Conservation (phyloP, 92 coral and sea anemone genomes). For the Epizoanthus scotinus region DNA sequence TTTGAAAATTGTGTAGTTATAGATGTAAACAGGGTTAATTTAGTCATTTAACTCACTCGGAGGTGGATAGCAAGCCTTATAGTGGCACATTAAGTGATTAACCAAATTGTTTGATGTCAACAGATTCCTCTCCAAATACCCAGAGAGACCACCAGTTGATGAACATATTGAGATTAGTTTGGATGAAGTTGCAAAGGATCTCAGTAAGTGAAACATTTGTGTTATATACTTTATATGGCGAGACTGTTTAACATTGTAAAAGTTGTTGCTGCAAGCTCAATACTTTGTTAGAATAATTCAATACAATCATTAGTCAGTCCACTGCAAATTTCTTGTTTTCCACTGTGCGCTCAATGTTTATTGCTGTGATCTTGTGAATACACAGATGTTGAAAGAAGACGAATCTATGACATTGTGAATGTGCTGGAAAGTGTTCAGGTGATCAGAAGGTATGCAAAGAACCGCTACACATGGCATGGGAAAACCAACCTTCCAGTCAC, state of each 20-base stretch:
- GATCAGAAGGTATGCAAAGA: conserved; percentile 93
- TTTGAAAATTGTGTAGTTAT: no score
- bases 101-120: background rate
- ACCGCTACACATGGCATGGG: conserved; percentile 97
- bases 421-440: conserved; percentile 98
- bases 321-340: background rate
- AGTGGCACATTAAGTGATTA: conserved; percentile 7
- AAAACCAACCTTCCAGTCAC: conserved; percentile 86
- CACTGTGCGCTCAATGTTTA: background rate
- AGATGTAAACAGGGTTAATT: no score
- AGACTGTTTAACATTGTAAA: no score
- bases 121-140: conserved; percentile 95
- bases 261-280: no score
- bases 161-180: conserved; percentile 86
- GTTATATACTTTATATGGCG: no score
- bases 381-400: conserved; percentile 89
- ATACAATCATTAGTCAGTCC: no score
- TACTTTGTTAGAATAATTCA: no score
- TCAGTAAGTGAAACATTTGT: conserved; percentile 64
- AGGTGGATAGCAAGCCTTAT: background rate
- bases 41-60: no score
- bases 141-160: conserved; percentile 71
- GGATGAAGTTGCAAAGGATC: conserved; percentile 96
- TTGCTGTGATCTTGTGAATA: background rate
- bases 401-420: conserved; percentile 97